Evolutionary conservation across 1,140 invertebrate species (phyloP).

Genomic region (Camponotus pennsylvanicus): DNA sequence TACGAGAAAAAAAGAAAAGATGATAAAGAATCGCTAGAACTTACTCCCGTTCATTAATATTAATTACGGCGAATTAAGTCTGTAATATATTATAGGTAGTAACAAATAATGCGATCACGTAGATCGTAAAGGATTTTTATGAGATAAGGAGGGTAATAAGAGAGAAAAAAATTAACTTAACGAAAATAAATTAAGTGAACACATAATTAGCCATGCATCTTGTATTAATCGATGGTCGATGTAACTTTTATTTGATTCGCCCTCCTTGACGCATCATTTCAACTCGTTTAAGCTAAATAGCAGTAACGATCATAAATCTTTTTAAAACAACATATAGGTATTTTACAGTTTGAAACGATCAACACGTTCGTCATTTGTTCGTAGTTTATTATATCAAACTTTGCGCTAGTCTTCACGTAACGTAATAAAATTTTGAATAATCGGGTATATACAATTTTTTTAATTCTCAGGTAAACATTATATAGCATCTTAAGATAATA

Average conservation of each 20-base stretch:
- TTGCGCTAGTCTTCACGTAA: conserved; percentile 50
- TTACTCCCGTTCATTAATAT: conserved; percentile 51
- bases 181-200: conserved; percentile 68
- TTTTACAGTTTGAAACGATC: conserved; percentile 44
- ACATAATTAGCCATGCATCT: conserved; percentile 53
- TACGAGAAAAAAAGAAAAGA: conserved; percentile 29
- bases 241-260: conserved; percentile 58
- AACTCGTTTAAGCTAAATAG: conserved; percentile 65
- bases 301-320: conserved; percentile 61
- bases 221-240: conserved; percentile 51
- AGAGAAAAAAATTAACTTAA: conserved; percentile 17
- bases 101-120: conserved; percentile 70
- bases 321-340: conserved; percentile 48
- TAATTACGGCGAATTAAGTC: conserved; percentile 64
- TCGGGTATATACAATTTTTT: conserved; percentile 69
- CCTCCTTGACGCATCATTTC: conserved; percentile 61
- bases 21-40: conserved; percentile 42
- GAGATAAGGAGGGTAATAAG: conserved; percentile 31
- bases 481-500: conserved; percentile 70
- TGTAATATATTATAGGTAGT: conserved; percentile 73
- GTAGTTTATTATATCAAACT: conserved; percentile 63
- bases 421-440: conserved; percentile 67
- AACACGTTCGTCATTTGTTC: conserved; percentile 36
- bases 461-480: conserved; percentile 66
- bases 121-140: conserved; percentile 61